Evolutionary conservation across 2,888 invertebrate species (phyloP), one percentile per base, ranked within the genome.

Genomic region (Meteorus cinctellus): DNA sequence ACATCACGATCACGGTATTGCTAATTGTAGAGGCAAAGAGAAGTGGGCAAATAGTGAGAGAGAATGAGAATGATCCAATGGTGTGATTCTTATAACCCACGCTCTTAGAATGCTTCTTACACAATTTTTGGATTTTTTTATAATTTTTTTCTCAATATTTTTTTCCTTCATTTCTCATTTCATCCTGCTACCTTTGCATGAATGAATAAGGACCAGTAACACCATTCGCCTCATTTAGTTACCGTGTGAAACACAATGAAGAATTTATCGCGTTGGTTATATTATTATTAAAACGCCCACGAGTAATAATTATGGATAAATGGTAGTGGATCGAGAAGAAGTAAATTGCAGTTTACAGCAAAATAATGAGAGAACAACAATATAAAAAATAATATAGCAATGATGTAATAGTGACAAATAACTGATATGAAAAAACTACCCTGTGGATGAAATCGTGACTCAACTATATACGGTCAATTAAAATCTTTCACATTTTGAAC

Each of bases 21-120:
- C 76, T 82, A 82, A 82, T 81, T 82, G 80, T 77, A 76, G 72
- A 73, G 81, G 77, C 73, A 69, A 72, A 76, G 45, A 75, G 70
- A 41, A 41, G 79, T 77, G 75, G 69, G 71, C 79, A 78, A 75
- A 66, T 66, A 76, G 48, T 72, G 70, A 75, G 69, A 70, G 74
- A 62, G 74, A 72, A 72, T 79, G 36, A 74, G 74, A 60, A 60
- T 45, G 65, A 48, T 48, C 48, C 48, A 48, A 48, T 48, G 48
- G 48, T 48, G 48, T 48, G 48, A 48, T 48, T 48, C 48, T n/a
- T n/a, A n/a, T 72, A 77, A 72, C 76, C 76, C 75, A 77, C 77
- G 76, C 77, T 79, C 78, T 68, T 76, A 19, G 29, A 19, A 63
- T 16, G 16, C 66, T 72, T 76, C 68, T 80, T 79, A 77, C 63